These are phyloP conservation scores for Lacanobia wlatinum DNA, from an alignment of 2,888 invertebrate genomes.

Conservation along the genomic window DNA sequence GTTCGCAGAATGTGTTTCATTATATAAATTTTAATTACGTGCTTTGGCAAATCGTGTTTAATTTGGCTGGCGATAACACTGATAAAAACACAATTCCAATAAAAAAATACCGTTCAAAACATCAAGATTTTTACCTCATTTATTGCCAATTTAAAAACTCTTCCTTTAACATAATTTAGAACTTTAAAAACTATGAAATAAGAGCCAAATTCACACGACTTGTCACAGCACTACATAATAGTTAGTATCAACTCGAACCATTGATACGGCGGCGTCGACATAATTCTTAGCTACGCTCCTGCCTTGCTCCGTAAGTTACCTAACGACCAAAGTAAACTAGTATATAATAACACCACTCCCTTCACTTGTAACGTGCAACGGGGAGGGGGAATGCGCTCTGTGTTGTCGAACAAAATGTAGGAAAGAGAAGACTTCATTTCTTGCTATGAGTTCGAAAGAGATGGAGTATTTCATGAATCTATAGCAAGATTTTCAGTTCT, in stretches of 20 bases:
- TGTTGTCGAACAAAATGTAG: constrained; percentile 6
- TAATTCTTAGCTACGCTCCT: constrained; percentile 63
- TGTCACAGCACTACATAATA: constrained; percentile 61
- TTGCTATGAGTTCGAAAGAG: not conserved
- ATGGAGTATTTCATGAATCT: not conserved
- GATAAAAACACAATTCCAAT: constrained; percentile 15
- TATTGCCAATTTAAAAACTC: not conserved
- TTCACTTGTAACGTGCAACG: constrained; percentile 57
- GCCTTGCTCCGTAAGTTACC: constrained; percentile 84
- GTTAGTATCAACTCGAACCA: constrained; percentile 57
- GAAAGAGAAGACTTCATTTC: not conserved
- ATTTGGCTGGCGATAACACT: constrained; percentile 15
- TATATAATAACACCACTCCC: constrained; percentile 65
- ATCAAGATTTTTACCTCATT: not conserved
- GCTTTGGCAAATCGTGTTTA: constrained; percentile 66
- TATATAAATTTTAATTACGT: constrained; percentile 44
- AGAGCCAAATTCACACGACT: constrained; percentile 52
- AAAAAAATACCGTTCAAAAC: not conserved
- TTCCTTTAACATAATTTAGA: constrained; percentile 3
- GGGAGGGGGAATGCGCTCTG: constrained; percentile 42
- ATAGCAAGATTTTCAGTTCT: not conserved
- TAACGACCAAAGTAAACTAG: constrained; percentile 85
- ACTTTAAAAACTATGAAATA: not conserved
- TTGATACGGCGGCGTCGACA: constrained; percentile 72
- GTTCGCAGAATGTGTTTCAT: constrained; percentile 61